Base-by-base conservation (phyloP, 2,888 invertebrate genomes). In the Salticus scenicus region DNA sequence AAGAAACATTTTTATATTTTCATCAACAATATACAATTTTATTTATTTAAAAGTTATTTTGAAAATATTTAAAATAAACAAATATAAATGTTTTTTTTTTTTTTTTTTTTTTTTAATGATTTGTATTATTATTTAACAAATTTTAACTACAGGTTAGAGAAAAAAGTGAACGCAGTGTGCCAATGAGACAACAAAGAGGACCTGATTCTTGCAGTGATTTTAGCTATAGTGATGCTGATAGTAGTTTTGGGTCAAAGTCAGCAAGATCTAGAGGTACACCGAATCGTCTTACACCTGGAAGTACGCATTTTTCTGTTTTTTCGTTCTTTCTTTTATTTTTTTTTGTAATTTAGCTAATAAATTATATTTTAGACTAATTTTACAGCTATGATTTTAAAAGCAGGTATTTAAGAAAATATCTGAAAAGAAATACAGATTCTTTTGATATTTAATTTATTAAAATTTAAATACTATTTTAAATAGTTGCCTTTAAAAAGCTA, bases 81-180 rank as follows among this genome's bases (percentile, higher is more conserved):
- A 63, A 63, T 63, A 10, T 57, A n/a, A 20, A 24, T 57, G 0
- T 57, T 57, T 14, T 57, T 57, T n/a, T 57, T 57, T n/a, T 12
- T 57, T 57, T n/a, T 57, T 1, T 57, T 57, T 14, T 57, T 57
- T 57, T 8, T 20, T 47, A 4, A 4, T 47, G 47, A 47, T 47
- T 7, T 1, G 1, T 47, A 7, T 51, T 2, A 20, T 20, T 30
- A 14, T 30, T n/a, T 63, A 27, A 27, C 28, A n/a, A 1, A 64
- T 1, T 12, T 27, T 12, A 28, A 4, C 64, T 72, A 30, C 2
- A 98, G 97, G 96, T 98, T 86, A 94, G 97, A 90, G 98, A 98
- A 92, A 94, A 97, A 90, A 97, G 97, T 64, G 95, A 94, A 86
- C 94, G 97, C 89, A 97, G 97, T 81, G 95, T 97, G 89, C 97